Conservation (phyloP, 2,113 vertebrate genomes). For the Terrapene triunguis region DNA sequence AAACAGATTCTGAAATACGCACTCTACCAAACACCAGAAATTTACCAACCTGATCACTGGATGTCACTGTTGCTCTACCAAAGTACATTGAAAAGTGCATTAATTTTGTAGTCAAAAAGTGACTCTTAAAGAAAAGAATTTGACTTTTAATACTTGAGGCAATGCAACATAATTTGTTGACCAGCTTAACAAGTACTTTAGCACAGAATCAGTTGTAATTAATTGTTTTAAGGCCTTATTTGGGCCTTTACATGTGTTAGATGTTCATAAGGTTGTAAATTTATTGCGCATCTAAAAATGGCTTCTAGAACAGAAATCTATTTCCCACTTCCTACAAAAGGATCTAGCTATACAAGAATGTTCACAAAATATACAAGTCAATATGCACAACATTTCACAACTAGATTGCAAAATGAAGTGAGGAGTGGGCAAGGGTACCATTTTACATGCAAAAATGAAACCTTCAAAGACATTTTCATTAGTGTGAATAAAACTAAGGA, state of each 20-base stretch:
- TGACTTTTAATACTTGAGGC: not conserved
- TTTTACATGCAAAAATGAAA: not conserved
- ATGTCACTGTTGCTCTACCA: not conserved
- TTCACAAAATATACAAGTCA: not conserved
- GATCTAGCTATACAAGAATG: not conserved
- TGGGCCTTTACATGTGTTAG: not conserved
- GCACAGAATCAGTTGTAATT: not conserved
- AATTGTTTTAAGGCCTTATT: not conserved
- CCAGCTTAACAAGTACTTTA: not conserved
- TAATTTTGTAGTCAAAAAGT: not conserved
- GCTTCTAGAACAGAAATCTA: not conserved
- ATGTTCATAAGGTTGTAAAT: not conserved
- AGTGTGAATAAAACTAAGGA: not conserved
- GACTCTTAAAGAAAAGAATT: not conserved
- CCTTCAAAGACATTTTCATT: not conserved
- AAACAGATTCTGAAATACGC: not conserved
- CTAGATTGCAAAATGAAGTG: not conserved
- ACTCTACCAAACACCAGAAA: not conserved
- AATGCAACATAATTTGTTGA: not conserved
- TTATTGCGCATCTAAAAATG: not conserved
- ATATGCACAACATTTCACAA: not conserved
- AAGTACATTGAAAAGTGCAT: not conserved
- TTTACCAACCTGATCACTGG: not conserved
- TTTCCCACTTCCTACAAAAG: not conserved
- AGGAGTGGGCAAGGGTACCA: not conserved